phyloP scores from a whole-genome alignment of 92 coral and sea anemone species.

The Epizoanthus illoricatus region DNA sequence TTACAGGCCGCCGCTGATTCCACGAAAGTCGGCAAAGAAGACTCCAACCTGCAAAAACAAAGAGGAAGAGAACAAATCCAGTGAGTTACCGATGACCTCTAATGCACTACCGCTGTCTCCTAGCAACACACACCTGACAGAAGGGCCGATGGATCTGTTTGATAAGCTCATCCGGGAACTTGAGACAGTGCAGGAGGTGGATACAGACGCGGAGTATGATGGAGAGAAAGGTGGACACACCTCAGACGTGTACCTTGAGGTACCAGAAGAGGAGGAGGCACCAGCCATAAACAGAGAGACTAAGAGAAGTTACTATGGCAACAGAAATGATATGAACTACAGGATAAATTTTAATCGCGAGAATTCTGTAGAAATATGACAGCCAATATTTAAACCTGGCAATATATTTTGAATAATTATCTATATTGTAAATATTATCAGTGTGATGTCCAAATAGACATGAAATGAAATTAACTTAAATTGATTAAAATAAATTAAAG shows the following conservation, averaged over 20 bases:
- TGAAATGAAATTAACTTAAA: no score
- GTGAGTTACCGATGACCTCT: background rate
- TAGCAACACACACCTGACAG: background rate
- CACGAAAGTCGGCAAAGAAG: constrained; percentile 10
- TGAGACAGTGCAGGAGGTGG: constrained; percentile 37
- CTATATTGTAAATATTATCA: no score
- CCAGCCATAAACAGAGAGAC: constrained; percentile 27
- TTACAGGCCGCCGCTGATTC: constrained; percentile 29
- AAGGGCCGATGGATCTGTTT: constrained; percentile 18
- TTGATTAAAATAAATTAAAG: no score
- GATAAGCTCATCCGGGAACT: constrained; percentile 42
- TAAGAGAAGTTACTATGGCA: background rate
- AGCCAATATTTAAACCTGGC: background rate
- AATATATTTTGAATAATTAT: background rate
- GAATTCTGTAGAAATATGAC: constrained; percentile 26
- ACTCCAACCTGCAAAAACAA: background rate
- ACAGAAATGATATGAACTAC: background rate
- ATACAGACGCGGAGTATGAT: constrained; percentile 16
- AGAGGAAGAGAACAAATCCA: background rate
- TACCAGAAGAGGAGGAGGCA: background rate
- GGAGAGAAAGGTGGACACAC: background rate
- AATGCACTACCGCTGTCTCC: background rate
- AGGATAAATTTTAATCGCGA: constrained; percentile 18
- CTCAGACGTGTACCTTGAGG: background rate
- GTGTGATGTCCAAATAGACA: no score